phyloP scores from a whole-genome alignment of 2,113 vertebrate species.

The Upupa epops region DNA sequence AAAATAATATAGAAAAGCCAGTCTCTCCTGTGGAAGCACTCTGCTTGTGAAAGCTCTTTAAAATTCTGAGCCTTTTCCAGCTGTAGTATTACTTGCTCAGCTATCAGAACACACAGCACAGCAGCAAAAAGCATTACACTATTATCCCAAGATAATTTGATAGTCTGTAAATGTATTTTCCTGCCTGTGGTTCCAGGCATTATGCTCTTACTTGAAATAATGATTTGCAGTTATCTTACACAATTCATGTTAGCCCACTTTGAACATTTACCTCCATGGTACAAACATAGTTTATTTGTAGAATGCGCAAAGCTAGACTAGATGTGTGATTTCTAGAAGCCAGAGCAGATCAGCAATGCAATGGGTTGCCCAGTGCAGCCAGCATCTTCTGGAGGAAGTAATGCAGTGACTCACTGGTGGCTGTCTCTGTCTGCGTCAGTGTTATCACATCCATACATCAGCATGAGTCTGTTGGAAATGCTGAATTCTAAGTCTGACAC shows the following conservation, averaged over 20 bases:
- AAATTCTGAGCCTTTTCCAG: constrained; percentile 31
- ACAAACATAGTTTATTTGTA: neutral
- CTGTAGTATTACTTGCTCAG: constrained; percentile 22
- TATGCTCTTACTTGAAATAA: constrained; percentile 17
- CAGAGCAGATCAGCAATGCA: neutral
- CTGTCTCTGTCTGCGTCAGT: constrained; percentile 19
- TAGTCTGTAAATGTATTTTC: constrained; percentile 34
- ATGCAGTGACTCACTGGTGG: constrained; percentile 1
- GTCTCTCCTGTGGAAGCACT: neutral
- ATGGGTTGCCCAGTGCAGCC: neutral
- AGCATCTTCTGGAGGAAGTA: neutral
- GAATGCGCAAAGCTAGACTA: neutral
- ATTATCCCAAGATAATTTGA: constrained; percentile 54
- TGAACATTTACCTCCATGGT: neutral
- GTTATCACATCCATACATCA: neutral
- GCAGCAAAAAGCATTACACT: constrained; percentile 5
- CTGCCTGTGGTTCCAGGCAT: constrained; percentile 18
- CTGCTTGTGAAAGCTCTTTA: neutral
- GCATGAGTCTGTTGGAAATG: constrained; percentile 16
- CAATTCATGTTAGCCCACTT: neutral
- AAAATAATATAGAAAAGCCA: neutral
- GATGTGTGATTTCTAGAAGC: neutral
- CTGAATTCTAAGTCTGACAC: neutral
- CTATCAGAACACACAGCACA: neutral
- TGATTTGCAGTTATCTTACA: constrained; percentile 10